Conservation (phyloP, 2,797 vertebrate species). For the Sebastes kiyomatsui region DNA sequence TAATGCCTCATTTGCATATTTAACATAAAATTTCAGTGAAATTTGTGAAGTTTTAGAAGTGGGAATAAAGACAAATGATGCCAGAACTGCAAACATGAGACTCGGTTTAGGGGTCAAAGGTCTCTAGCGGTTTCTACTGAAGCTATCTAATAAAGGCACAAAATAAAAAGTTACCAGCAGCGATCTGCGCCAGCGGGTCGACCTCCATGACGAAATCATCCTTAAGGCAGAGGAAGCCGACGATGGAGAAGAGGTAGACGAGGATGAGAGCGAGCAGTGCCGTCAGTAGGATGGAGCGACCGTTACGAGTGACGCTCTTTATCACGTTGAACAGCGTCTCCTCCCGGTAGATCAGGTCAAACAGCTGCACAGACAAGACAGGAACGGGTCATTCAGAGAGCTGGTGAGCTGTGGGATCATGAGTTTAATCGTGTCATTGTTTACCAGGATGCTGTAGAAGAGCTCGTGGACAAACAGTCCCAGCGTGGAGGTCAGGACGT, state of each 20-base stretch:
- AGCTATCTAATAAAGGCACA: not conserved
- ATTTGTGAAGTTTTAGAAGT: too few species aligned
- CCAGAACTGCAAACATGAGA: too few species aligned
- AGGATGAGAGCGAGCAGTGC: slow-evolving; percentile 97
- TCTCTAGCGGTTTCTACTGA: too few species aligned
- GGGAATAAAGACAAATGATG: too few species aligned
- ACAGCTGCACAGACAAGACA: slow-evolving; percentile 81
- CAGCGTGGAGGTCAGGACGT: slow-evolving; percentile 93
- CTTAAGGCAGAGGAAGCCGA: slow-evolving; percentile 95
- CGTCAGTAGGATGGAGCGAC: slow-evolving; percentile 96
- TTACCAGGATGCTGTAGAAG: slow-evolving; percentile 97
- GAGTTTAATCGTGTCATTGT: not conserved
- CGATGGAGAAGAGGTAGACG: slow-evolving; percentile 98
- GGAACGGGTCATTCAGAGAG: not conserved
- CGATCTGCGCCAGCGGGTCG: slow-evolving; percentile 82
- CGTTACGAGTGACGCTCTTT: slow-evolving; percentile 96
- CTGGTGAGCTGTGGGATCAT: not conserved
- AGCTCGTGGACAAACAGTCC: slow-evolving; percentile 94
- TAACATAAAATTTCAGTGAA: too few species aligned
- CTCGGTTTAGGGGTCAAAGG: not conserved
- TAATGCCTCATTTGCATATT: too few species aligned
- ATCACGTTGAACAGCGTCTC: slow-evolving; percentile 98
- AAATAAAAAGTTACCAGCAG: slow-evolving; percentile 34
- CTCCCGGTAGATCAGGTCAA: slow-evolving; percentile 96
- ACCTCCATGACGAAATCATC: slow-evolving; percentile 98